Base-by-base conservation (phyloP, 2,888 invertebrate genomes). In the Pseudoips prasinana region DNA sequence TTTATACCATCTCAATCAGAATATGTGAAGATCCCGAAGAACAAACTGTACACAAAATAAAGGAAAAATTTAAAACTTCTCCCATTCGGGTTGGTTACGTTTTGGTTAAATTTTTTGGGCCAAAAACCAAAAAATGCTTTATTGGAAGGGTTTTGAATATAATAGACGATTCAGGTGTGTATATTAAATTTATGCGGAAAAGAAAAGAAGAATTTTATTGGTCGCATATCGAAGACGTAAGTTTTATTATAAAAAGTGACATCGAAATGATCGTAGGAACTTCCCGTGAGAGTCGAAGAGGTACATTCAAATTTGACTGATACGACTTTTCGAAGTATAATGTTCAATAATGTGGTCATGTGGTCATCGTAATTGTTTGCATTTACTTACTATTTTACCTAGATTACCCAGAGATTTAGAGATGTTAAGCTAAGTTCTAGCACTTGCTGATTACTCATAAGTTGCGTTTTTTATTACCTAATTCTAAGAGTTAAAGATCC, bases 61-160 rank as follows among this genome's bases (percentile, higher is more conserved):
- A 27, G 25, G 18, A 35, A 32, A 29, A 14, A n/a, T n/a, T n/a
- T 39, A 10, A 26, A 29, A 40, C 22, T 23, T 33, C 29, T 23
- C 22, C 14, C 14, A 23, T 29, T 20, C 31, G 25, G 32, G 32
- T 35, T 40, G 25, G 31, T 35, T 40, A 32, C 25, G 31, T 40
- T 23, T 28, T 40, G 19, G 29, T 35, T 24, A 31, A 29, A 27
- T 39, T 39, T 39, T 14, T 33, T 26, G 34, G 34, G 24, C 39
- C 22, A 29, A 39, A 39, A 34, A 34, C 9, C n/a, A 39, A 34
- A 20, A 39, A 39, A 25, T 39, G 31, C 29, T 39, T 28, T 39
- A 31, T 35, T 17, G 39, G 31, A 17, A 31, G 28, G 27, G 17
- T 39, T 31, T 35, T 35, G 31, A 35, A 39, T 27, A 11, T 39